phyloP scores from a whole-genome alignment of 2,797 vertebrate species.

The Bradypus variegatus region DNA sequence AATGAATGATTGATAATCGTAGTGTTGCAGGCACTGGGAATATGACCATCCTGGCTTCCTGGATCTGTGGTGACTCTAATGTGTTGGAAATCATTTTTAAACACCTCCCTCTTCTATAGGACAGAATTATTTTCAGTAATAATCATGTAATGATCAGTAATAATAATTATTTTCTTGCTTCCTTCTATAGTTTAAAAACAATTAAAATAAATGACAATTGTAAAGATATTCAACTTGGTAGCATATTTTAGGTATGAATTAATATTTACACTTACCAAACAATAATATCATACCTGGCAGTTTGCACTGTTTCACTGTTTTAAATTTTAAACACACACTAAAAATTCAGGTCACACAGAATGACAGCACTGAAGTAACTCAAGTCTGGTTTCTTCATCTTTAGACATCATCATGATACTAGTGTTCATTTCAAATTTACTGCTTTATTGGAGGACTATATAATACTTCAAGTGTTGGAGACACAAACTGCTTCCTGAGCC shows the following conservation, averaged over 20 bases:
- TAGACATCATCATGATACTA: background rate
- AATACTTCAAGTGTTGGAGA: background rate
- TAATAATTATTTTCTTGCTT: background rate
- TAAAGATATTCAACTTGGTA: background rate
- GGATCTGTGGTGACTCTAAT: too few species aligned
- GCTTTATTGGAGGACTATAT: background rate
- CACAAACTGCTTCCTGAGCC: too few species aligned
- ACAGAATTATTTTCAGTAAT: slow-evolving; percentile 2
- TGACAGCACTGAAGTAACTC: background rate
- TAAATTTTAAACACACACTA: background rate
- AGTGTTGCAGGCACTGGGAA: background rate
- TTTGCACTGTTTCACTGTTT: background rate
- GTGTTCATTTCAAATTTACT: background rate
- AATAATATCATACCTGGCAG: background rate
- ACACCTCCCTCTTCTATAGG: background rate
- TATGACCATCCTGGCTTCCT: background rate
- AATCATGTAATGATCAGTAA: background rate
- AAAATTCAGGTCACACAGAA: background rate
- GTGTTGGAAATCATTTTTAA: background rate
- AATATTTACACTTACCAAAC: background rate
- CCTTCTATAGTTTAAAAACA: background rate
- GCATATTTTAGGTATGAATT: background rate
- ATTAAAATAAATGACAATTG: background rate
- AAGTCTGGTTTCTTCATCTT: background rate
- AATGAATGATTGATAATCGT: background rate